Evolutionary conservation across 2,888 invertebrate genomes (phyloP).

Genomic region (Acronicta leporina): DNA sequence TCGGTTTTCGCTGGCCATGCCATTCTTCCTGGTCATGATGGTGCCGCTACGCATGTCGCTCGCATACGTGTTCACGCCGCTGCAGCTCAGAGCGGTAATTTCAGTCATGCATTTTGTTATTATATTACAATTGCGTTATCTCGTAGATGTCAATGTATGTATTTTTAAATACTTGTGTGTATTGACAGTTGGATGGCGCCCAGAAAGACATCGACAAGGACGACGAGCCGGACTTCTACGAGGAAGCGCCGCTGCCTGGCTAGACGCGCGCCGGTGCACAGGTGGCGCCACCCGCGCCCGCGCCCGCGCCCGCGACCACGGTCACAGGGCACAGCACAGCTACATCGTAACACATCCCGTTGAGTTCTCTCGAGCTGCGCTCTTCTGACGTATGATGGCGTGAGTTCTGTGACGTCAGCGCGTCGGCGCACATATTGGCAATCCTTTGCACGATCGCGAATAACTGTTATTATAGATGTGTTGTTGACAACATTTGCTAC

Average conservation of each 20-base stretch:
- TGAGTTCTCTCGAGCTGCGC: neutral
- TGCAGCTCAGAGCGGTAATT: conserved; percentile 95
- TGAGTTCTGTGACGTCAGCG: no score
- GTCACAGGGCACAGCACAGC: neutral
- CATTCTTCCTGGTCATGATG: conserved; percentile 97
- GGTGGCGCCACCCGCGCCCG: neutral
- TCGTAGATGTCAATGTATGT: neutral
- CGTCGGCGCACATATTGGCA: no score
- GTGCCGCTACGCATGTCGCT: conserved; percentile 95
- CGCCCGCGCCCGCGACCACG: neutral
- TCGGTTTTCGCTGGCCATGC: conserved; percentile 96
- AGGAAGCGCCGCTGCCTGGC: conserved; percentile 95
- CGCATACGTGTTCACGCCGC: conserved; percentile 92
- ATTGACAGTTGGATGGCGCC: conserved; percentile 94
- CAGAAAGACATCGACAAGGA: conserved; percentile 94
- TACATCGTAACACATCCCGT: neutral
- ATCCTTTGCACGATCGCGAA: no score
- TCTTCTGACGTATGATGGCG: neutral
- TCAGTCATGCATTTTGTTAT: neutral
- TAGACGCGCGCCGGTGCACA: conserved; percentile 71
- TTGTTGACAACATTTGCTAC: no score
- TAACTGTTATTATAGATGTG: no score
- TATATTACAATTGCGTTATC: neutral
- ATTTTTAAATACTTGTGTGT: conserved; percentile 20
- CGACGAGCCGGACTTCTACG: conserved; percentile 98